Evolutionary conservation across 92 coral and sea anemone genomes (phyloP), one percentile per base, ranked within the genome.

Genomic region (Virgularia gustaviana): DNA sequence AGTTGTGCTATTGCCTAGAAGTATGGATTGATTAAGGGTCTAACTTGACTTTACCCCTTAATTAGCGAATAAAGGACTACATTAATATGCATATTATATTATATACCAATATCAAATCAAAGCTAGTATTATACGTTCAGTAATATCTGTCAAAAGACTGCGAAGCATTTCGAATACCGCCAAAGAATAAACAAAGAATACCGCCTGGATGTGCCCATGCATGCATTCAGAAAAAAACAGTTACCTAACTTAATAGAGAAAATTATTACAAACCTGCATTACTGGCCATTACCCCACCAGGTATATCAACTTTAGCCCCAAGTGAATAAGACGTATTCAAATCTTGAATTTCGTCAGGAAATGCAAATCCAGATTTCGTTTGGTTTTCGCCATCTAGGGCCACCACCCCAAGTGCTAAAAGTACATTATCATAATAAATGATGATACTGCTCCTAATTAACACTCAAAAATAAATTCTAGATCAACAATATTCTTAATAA

Each of bases 361-460:
- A 68, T 13, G 42, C 12, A 25, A 68, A 68, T 30, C 36, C 75
- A 11, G 28, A 19, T 10, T 60, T 60, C 31, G 31, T 22, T 2
- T 16, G 30, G 8, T 41, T 68, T 13, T 2, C 4, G 0, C 66
- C 75, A 6, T 51, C 9, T 37, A 68, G 16, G 16, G 61, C 62
- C 1, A 39, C 75, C 62, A 68, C 75, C 22, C 75, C 75, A 51
- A 68, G 51, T 31, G 35, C 75, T 68, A 24, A 61, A 19, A 34
- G 22, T 15, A 4, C 3, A 15, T 4, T 5, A 15, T 15, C 30
- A 22, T 9, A 3, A 52, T 3, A 15, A n/a, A 12, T 4, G 18
- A 7, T 39, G 15, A 7, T 39, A 39, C 45, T 39, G 45, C 15
- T 39, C n/a, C n/a, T n/a, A n/a, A n/a, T n/a, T n/a, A n/a, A n/a